These are phyloP conservation scores for Cromileptes altivelis DNA, from an alignment of 2,113 vertebrate genomes.

Conservation along the genomic window DNA sequence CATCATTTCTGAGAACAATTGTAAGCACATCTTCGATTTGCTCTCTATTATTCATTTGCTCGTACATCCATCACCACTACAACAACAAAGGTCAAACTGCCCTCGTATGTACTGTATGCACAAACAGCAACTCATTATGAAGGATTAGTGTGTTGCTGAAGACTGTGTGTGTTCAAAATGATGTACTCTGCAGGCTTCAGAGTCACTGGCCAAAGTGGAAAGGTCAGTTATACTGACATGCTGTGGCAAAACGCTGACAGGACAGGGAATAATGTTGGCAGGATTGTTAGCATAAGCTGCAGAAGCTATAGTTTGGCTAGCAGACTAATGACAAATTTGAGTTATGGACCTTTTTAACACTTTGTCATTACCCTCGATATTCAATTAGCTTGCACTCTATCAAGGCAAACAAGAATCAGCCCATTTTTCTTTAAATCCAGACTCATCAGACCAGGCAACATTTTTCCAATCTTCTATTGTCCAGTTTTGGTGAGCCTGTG, in stretches of 20 bases:
- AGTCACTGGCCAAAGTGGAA: conserved; percentile 15
- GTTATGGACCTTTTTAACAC: not conserved
- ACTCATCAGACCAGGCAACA: too few relatives aligned
- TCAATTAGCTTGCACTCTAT: not conserved
- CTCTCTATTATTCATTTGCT: conserved; percentile 56
- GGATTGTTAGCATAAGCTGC: not conserved
- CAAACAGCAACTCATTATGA: conserved; percentile 44
- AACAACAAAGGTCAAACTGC: conserved; percentile 72
- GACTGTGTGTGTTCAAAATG: conserved; percentile 8
- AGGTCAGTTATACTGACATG: not conserved
- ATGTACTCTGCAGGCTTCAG: conserved; percentile 15
- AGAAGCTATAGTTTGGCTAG: not conserved
- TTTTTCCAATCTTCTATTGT: too few relatives aligned
- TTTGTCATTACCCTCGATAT: conserved; percentile 14
- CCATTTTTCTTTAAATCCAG: not conserved
- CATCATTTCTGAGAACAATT: conserved; percentile 41
- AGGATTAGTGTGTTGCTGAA: conserved; percentile 29
- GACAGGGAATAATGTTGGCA: too few relatives aligned
- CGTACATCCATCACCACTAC: conserved; percentile 46
- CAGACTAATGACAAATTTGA: conserved; percentile 21
- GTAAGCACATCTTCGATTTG: conserved; percentile 48
- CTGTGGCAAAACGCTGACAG: not conserved
- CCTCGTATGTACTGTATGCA: conserved; percentile 20
- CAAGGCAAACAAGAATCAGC: not conserved
- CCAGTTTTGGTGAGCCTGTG: too few relatives aligned